Evolutionary conservation across 2,113 vertebrate genomes (phyloP).

Genomic region (Macrotis lagotis): DNA sequence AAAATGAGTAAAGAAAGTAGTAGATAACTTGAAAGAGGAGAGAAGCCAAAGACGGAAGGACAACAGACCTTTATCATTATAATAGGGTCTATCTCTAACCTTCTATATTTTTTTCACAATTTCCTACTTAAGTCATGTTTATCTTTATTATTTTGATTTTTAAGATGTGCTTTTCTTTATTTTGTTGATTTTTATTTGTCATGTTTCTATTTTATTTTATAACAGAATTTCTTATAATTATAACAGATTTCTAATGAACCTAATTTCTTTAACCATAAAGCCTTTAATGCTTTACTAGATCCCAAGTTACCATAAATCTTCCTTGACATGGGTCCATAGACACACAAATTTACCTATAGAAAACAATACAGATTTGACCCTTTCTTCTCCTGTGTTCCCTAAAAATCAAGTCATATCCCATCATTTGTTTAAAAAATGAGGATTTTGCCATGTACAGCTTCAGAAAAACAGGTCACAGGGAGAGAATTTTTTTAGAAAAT

Average conservation of each 20-base stretch:
- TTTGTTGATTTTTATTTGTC: no score
- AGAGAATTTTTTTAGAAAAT: neutral
- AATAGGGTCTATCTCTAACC: fast-evolving
- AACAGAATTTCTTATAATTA: no score
- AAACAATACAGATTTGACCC: neutral
- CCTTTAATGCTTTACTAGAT: neutral
- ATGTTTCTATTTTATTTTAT: no score
- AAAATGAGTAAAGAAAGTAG: neutral
- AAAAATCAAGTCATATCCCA: neutral
- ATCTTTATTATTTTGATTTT: no score
- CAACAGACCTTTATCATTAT: neutral
- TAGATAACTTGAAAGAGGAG: neutral
- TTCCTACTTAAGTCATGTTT: no score
- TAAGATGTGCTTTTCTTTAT: no score
- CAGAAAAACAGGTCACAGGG: neutral
- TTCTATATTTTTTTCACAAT: no score
- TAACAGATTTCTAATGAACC: neutral
- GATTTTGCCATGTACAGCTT: neutral
- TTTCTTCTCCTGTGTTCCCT: neutral
- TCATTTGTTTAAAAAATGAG: neutral
- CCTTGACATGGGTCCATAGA: neutral
- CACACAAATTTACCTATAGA: neutral
- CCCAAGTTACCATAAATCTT: neutral
- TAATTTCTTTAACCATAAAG: neutral
- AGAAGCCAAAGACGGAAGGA: neutral